Conservation (phyloP, 2,113 vertebrate genomes). For the Amphiprion percula region DNA sequence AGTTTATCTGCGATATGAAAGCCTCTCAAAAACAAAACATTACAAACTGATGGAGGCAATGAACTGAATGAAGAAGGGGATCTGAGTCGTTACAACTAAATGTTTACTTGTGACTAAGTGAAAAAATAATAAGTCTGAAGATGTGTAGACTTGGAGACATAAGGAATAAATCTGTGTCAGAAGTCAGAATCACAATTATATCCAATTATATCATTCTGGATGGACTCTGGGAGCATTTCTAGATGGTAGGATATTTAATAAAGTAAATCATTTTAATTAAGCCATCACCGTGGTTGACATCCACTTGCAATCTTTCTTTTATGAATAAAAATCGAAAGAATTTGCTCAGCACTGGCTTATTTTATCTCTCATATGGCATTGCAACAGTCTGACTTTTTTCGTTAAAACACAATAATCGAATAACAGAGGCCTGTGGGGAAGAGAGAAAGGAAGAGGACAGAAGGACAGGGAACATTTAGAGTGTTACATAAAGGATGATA, state of each 20-base stretch:
- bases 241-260: background rate
- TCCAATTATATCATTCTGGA: slow-evolving; percentile 33
- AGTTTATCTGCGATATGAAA: slow-evolving; percentile 46
- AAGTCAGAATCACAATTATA: slow-evolving; percentile 40
- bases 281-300: background rate
- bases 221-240: slow-evolving; percentile 6
- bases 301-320: slow-evolving; percentile 10
- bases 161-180: slow-evolving; percentile 26
- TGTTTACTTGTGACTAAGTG: slow-evolving; percentile 2
- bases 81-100: background rate
- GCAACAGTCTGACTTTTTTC: slow-evolving; percentile 12
- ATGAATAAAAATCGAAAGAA: slow-evolving; percentile 17
- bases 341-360: slow-evolving; percentile 21
- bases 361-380: slow-evolving; percentile 26
- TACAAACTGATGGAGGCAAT: slow-evolving; percentile 25
- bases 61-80: background rate
- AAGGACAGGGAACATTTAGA: background rate
- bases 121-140: slow-evolving; percentile 1
- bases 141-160: background rate
- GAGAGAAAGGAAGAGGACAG: background rate
- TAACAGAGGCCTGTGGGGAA: slow-evolving; percentile 9
- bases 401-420: slow-evolving; percentile 37
- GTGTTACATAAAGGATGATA: background rate
- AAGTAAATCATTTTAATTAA: background rate
- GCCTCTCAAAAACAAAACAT: slow-evolving; percentile 33